Evolutionary conservation across 1,140 invertebrate species (phyloP), one percentile per base, ranked within the genome.

Genomic region (Drosophila pruinosa): DNA sequence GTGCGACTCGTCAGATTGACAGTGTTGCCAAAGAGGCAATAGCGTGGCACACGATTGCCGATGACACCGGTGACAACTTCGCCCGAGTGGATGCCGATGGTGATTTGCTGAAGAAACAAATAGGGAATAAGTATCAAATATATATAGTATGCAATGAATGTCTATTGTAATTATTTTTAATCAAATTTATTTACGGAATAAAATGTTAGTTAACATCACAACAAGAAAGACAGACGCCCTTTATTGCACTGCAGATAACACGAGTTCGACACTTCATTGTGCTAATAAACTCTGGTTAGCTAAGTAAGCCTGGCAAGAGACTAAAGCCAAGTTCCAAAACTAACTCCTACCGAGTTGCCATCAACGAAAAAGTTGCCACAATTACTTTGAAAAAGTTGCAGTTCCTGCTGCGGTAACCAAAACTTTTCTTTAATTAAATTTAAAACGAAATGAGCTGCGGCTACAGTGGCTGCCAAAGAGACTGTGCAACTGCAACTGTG

Each of bases 21-120:
- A 0, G 98, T 99, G 92, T 99, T 99, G 14, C 98, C 98, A 90
- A 99, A 99, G 1, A 99, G 93, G 92, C 98, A 99, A 90, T 99
- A 99, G n/a, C 98, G 94, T 0, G 98, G 98, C 96, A 99, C 98
- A 53, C 97, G 94, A 92, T 98, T 97, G 2, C 98, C 98, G 65
- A 99, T 99, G 2, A 99, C 98, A 10, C 98, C 98, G 0, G 98
- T 98, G 24, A 99, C 97, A 4, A 98, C 97, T 92, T 99, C 97
- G 0, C 98, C 98, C 8, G 97, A 97, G 91, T 99, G 98, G 67
- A 99, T 98, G 8, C 98, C 98, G 75, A 99, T 98, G 7, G 97
- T 98, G 57, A 99, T 97, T 94, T 96, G 95, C 97, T 98, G 91
- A 53, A 53, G 31, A 47, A 41, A 8, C 24, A 22, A 22, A 26